These are phyloP conservation scores for Noctua pronuba DNA, from an alignment of 2,888 invertebrate species.

Conservation along the genomic window DNA sequence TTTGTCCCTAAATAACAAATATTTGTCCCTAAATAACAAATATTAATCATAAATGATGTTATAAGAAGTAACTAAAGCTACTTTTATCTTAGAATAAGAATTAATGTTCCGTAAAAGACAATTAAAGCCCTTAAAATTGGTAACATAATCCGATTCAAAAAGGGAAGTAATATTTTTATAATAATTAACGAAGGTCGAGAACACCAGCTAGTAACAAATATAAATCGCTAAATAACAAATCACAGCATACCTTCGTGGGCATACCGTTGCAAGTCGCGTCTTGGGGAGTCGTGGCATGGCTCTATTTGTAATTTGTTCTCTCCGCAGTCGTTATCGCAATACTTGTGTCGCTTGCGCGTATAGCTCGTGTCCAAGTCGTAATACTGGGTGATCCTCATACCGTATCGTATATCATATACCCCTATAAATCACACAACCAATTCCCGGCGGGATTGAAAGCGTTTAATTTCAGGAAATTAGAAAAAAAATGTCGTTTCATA, in stretches of 20 bases:
- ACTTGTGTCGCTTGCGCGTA: neutral
- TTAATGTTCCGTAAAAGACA: too few species aligned
- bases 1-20: neutral
- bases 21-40: too few species aligned
- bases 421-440: slow-evolving; percentile 55
- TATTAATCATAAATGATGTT: too few species aligned
- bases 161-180: too few species aligned
- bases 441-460: slow-evolving; percentile 33
- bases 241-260: neutral
- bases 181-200: too few species aligned
- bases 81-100: too few species aligned
- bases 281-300: neutral
- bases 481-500: slow-evolving; percentile 57
- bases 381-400: slow-evolving; percentile 50
- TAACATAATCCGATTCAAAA: too few species aligned
- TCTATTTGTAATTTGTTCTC: neutral
- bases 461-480: slow-evolving; percentile 65
- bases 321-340: neutral
- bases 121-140: too few species aligned
- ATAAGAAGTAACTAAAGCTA: too few species aligned
- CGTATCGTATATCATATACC: slow-evolving; percentile 59
- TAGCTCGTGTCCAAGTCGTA: neutral
- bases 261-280: neutral
- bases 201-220: slow-evolving; percentile 5
- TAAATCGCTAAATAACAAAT: slow-evolving; percentile 10